phyloP scores from a whole-genome alignment of 2,888 invertebrate genomes.

The Kryphioiulus occultus region DNA sequence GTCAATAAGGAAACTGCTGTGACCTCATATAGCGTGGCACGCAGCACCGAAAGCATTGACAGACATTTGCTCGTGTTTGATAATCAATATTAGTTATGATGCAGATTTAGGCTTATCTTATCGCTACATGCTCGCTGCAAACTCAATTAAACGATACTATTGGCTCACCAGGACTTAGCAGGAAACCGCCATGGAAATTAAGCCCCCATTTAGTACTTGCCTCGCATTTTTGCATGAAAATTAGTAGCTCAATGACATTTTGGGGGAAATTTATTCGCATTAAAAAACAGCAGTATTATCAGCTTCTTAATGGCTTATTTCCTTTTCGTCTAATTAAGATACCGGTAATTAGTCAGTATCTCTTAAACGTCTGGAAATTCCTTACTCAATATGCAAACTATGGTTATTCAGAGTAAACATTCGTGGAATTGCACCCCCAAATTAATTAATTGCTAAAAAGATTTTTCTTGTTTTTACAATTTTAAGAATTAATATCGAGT shows the following conservation, averaged over 20 bases:
- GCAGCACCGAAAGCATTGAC: background rate
- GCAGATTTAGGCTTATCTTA: conserved; percentile 37
- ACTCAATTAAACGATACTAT: conserved; percentile 14
- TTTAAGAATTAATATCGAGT: too few relatives aligned
- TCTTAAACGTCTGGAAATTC: background rate
- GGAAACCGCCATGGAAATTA: background rate
- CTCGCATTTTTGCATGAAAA: background rate
- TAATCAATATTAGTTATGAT: conserved; percentile 27
- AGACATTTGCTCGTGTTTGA: background rate
- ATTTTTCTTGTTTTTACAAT: too few relatives aligned
- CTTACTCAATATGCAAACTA: background rate
- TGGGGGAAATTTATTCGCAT: background rate
- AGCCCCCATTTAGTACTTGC: background rate
- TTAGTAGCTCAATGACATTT: background rate
- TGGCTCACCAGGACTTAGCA: background rate
- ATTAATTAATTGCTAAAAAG: too few relatives aligned
- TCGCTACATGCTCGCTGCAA: background rate
- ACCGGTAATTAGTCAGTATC: background rate
- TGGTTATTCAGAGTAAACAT: background rate
- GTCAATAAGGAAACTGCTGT: conserved; percentile 14
- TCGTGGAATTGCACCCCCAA: too few relatives aligned
- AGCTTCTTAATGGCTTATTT: background rate
- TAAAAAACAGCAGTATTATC: background rate
- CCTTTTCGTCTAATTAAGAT: background rate
- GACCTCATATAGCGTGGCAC: background rate